Evolutionary conservation across 2,113 vertebrate species (phyloP).

Genomic region (Toxotes jaculatrix): DNA sequence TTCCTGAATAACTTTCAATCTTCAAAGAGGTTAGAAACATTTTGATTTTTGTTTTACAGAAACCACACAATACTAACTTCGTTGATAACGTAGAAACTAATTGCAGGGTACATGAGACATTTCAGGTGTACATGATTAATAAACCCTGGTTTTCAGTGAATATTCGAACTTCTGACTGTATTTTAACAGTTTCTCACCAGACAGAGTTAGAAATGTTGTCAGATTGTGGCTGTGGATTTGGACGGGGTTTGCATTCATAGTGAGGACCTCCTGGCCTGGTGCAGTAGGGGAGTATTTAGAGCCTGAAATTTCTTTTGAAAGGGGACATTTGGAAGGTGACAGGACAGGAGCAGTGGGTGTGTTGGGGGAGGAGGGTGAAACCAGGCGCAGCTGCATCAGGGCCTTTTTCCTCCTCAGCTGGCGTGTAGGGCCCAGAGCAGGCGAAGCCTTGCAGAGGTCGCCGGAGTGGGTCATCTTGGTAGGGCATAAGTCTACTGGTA

Average conservation of each 20-base stretch:
- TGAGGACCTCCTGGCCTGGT: not conserved
- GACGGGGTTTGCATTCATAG: not conserved
- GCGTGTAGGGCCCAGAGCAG: conserved; percentile 38
- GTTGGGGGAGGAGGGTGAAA: conserved; percentile 9
- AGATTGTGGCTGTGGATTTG: conserved; percentile 34
- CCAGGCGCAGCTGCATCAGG: conserved; percentile 69
- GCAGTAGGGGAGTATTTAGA: not conserved
- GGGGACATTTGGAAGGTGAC: conserved; percentile 2
- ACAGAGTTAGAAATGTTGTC: conserved; percentile 68
- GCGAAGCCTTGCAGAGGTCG: conserved; percentile 7
- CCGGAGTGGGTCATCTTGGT: conserved; percentile 13
- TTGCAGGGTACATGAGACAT: not conserved
- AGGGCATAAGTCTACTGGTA: conserved; percentile 33
- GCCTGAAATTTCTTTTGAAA: conserved; percentile 14
- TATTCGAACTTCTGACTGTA: not conserved
- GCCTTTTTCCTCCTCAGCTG: conserved; percentile 82
- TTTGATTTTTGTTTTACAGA: too few relatives aligned
- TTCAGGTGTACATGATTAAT: not conserved
- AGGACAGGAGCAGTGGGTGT: not conserved
- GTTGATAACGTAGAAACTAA: too few relatives aligned
- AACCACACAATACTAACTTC: not conserved
- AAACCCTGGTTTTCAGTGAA: not conserved
- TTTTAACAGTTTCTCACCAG: conserved; percentile 61
- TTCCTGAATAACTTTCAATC: not conserved
- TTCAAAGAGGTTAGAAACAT: not conserved